Evolutionary conservation across 2,113 vertebrate species (phyloP), one percentile per base, ranked within the genome.

Genomic region (Casuarius casuarius): DNA sequence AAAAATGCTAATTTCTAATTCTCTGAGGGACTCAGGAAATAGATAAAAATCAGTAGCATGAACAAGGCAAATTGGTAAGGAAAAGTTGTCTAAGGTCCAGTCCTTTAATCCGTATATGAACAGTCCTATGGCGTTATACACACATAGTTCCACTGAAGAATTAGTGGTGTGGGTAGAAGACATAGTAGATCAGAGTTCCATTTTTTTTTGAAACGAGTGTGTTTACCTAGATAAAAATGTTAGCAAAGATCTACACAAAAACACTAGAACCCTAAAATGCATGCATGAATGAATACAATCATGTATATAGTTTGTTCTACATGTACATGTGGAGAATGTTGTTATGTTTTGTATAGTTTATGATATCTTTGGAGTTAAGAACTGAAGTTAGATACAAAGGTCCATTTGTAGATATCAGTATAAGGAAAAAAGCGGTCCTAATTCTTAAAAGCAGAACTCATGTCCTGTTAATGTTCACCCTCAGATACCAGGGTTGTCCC

Each of bases 1-100:
- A 80, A 79, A 94, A n/a, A 58, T 44, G 38, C 73, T 87, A 44
- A 82, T 90, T 94, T 85, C 29, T 56, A 84, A 68, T 84, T 90
- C 56, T 90, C 20, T 46, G 68, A 48, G 40, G 62, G 52, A 76
- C n/a, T 87, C 19, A n/a, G 82, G 48, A 92, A 74, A 52, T 15
- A 74, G 40, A 59, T 76, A 54, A 94, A 51, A 77, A 48, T 91
- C 76, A 40, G 2, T 71, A n/a, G 5, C 25, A 51, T 67, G 26
- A 48, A 54, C 85, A 92, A 66, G n/a, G 13, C 21, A 90, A 56
- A 65, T n/a, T 74, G 31, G 14, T n/a, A 83, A 84, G 49, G 31
- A 81, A 92, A 84, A 95, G 31, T 54, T 92, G 2, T 52, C n/a
- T 42, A 58, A 54, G n/a, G 23, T 19, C 49, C 29, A 51, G 5